Percentiles rank a stretch among this genome's conserved stretches.
Evolutionary conservation across 2,797 vertebrate species (phyloP).

Genomic region (Hirundo rustica): DNA sequence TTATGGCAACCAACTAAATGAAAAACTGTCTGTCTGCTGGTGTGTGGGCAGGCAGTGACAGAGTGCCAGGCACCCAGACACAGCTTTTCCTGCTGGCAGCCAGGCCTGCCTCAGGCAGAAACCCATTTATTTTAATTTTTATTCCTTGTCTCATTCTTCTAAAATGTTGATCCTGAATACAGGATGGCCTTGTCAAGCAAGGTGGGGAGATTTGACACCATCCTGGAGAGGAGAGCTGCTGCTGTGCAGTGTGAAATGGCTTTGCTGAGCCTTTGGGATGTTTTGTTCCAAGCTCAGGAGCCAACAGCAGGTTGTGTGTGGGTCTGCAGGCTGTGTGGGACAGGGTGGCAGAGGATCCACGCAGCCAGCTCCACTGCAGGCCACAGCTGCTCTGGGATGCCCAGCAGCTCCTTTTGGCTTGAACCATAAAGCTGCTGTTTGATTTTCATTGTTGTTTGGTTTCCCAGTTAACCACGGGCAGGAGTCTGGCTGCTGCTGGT

Average conservation of each 20-base stretch:
- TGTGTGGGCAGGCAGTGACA: background rate
- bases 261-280: background rate
- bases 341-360: background rate
- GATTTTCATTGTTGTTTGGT: background rate
- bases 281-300: background rate
- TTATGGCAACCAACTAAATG: background rate
- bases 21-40: background rate
- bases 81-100: background rate
- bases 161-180: background rate
- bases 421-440: background rate
- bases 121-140: background rate
- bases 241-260: background rate
- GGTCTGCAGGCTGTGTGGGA: background rate
- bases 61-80: background rate
- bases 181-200: background rate
- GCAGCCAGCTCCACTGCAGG: background rate
- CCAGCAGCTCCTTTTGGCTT: background rate
- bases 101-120: background rate
- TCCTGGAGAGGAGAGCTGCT: background rate
- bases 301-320: background rate
- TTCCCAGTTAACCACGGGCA: background rate
- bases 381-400: background rate
- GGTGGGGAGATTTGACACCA: background rate
- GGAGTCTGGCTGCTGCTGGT: background rate
- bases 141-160: background rate